Conservation (phyloP, 53 echinoderm and acorn worm species). For the Mesocentrotus franciscanus region DNA sequence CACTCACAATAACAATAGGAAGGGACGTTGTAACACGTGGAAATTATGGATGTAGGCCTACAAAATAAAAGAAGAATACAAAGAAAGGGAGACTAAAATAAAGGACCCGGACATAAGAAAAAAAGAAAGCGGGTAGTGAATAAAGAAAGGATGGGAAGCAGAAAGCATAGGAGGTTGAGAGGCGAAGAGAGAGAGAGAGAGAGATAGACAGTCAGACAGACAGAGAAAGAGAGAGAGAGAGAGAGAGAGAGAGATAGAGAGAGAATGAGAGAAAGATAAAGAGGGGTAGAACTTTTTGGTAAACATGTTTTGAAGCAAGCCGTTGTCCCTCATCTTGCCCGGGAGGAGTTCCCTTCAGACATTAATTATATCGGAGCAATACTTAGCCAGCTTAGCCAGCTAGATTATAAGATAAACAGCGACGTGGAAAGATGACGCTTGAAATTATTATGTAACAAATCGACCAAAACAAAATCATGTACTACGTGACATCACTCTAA, state of each 20-base stretch:
- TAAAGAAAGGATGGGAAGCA: too few species aligned
- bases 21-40: too few species aligned
- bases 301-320: neutral
- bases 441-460: neutral
- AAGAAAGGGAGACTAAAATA: too few species aligned
- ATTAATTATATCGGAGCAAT: neutral
- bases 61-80: too few species aligned
- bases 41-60: too few species aligned
- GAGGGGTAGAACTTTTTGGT: neutral
- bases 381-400: neutral
- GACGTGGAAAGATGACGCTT: neutral
- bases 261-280: neutral
- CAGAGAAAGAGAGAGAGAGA: neutral
- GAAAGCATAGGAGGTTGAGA: too few species aligned
- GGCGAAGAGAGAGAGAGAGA: neutral
- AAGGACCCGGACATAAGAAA: too few species aligned
- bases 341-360: neutral
- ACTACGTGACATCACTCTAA: neutral
- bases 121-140: too few species aligned
- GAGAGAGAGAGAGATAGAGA: neutral
- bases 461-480: neutral
- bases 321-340: neutral
- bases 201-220: neutral
- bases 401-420: neutral
- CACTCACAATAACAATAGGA: too few species aligned